A percentile compares a stretch with the other conserved stretches of the same genome.
Conservation (phyloP, 2,797 vertebrate species). For the Rhinogobio ventralis region DNA sequence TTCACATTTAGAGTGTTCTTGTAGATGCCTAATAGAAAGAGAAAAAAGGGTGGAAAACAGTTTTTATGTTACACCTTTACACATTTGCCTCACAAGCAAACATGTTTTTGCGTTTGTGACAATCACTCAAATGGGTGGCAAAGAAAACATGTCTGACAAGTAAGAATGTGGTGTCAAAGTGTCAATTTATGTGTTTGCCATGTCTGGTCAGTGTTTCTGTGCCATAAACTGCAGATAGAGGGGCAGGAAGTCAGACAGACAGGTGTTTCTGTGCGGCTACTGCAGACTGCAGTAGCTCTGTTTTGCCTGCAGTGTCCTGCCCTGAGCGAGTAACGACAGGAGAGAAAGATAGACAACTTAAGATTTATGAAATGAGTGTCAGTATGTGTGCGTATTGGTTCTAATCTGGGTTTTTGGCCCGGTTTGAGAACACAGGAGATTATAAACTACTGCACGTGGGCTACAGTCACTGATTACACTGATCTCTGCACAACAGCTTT, state of each 20-base stretch:
- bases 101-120: background rate
- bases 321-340: background rate
- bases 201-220: slow-evolving; percentile 30
- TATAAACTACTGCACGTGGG: slow-evolving; percentile 59
- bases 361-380: background rate
- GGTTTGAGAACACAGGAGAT: slow-evolving; percentile 44
- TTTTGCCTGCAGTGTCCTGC: slow-evolving; percentile 36
- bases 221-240: slow-evolving; percentile 8
- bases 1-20: background rate
- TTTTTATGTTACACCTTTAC: background rate
- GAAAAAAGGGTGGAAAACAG: background rate
- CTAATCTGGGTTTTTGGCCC: slow-evolving; percentile 32
- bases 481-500: slow-evolving; percentile 57
- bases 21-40: background rate
- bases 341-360: background rate
- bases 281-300: slow-evolving; percentile 30
- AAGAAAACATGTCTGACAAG: background rate
- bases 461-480: slow-evolving; percentile 61
- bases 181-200: background rate
- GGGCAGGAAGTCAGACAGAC: slow-evolving; percentile 33
- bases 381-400: slow-evolving; percentile 15
- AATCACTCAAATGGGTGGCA: background rate
- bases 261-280: slow-evolving; percentile 30
- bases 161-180: slow-evolving; percentile 13
- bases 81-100: background rate